Evolutionary conservation across 2,797 vertebrate genomes (phyloP), one percentile per base, ranked within the genome.

Genomic region (Philypnodon macrostomus): DNA sequence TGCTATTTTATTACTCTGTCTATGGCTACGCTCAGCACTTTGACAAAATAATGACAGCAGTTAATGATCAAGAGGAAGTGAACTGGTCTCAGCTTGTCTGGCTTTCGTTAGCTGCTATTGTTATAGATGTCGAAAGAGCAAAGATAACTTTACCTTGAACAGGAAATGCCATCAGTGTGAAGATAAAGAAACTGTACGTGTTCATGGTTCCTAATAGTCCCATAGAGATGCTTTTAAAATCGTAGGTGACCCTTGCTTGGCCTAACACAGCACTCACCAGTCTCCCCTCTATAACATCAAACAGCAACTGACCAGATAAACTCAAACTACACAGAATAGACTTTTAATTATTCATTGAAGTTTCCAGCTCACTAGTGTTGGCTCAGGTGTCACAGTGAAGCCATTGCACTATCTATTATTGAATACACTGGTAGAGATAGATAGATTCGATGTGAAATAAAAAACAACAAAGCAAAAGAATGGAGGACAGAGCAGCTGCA

Each of bases 301-400:
- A 54, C 59, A 37, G 39, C 16, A 46, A 63, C 58, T 44, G 52
- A 63, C 46, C 9, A 39, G 16, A 58, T 68, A 53, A 50, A 51
- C 63, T 59, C 58, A 73, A 79, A 73, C 51, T 39, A 54, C 67
- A 45, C 60, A 63, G 55, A 47, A 61, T 55, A 65, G 30, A 56
- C 55, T 58, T 75, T 87, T 29, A 87, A 88, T 88, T 76, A 88
- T 89, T 89, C 62, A 89, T 70, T 63, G 26, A 4, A 16, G 51
- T 53, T 17, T 84, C 55, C 47, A 58, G 60, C 63, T 53, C 55
- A 32, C 50, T 36, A 14, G 64, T 34, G 66, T 59, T 11, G 63
- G 54, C 70, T 47, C 48, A 10, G 66, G 66, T 90, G 76, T 85
- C 88, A 17, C 49, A 46, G 63, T 63, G 74, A 75, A 50, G 73